Conservation (phyloP, 2,797 vertebrate genomes). For the Amblyopsis hoosieri region DNA sequence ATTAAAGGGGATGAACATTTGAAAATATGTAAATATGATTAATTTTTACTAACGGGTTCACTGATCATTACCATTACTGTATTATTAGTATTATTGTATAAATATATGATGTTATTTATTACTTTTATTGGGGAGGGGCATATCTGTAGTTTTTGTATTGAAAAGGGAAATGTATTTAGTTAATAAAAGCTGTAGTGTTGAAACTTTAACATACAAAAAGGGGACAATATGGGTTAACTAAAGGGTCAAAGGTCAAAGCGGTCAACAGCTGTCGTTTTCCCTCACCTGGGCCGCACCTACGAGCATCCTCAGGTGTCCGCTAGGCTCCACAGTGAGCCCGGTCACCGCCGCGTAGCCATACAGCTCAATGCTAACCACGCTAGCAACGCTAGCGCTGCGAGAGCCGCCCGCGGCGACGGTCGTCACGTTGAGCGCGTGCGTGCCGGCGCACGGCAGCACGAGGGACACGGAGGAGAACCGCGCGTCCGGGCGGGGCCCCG, state of each 20-base stretch:
- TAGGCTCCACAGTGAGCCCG: conserved; percentile 72
- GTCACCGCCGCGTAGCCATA: conserved; percentile 66
- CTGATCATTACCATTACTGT: too few species aligned
- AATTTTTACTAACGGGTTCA: too few species aligned
- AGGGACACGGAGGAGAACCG: conserved; percentile 74
- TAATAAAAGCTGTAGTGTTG: too few species aligned
- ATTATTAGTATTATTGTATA: too few species aligned
- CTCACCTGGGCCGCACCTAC: conserved; percentile 73
- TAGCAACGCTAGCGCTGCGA: conserved; percentile 51
- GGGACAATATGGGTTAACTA: too few species aligned
- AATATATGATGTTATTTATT: too few species aligned
- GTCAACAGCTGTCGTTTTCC: not conserved
- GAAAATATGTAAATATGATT: not conserved
- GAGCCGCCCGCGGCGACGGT: conserved; percentile 55
- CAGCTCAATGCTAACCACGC: conserved; percentile 44
- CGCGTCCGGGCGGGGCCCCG: conserved; percentile 27
- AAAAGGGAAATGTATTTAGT: too few species aligned
- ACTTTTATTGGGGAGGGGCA: too few species aligned
- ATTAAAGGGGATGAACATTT: not conserved
- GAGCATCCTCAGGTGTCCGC: conserved; percentile 64
- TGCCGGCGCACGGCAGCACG: conserved; percentile 43
- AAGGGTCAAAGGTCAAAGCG: too few species aligned
- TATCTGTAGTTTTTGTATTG: too few species aligned
- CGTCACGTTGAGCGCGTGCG: conserved; percentile 63
- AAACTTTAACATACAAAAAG: too few species aligned